Evolutionary conservation across 2,113 vertebrate species (phyloP).

Genomic region (Alethe castanea): DNA sequence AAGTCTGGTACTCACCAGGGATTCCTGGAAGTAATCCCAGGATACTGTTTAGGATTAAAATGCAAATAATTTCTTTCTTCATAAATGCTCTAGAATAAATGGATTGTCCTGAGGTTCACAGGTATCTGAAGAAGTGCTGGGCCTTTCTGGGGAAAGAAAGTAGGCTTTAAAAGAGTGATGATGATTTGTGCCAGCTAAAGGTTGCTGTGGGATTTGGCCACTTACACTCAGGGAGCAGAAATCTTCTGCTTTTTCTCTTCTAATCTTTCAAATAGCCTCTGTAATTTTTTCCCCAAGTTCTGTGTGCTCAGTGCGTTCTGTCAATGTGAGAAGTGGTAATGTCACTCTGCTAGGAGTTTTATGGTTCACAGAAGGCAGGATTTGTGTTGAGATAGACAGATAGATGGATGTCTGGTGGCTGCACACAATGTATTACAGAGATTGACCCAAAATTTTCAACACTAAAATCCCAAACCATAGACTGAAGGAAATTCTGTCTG

Average conservation of each 20-base stretch:
- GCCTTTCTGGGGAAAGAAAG: background rate
- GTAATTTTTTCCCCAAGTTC: conserved; percentile 34
- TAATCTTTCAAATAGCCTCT: conserved; percentile 22
- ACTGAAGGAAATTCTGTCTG: background rate
- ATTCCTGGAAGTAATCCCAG: background rate
- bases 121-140: background rate
- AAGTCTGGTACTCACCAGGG: background rate
- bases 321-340: conserved; percentile 34
- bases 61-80: background rate
- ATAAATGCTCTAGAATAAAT: background rate
- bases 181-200: background rate
- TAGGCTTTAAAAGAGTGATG: background rate
- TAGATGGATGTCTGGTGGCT: conserved; percentile 31
- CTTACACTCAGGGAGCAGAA: background rate
- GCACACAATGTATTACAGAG: background rate
- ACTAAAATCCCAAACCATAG: background rate
- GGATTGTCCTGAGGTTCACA: background rate
- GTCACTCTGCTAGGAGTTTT: conserved; percentile 37
- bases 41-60: background rate
- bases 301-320: conserved; percentile 17
- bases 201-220: background rate
- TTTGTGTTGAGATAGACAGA: conserved; percentile 58
- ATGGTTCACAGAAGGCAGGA: conserved; percentile 47
- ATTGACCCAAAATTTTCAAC: conserved; percentile 44
- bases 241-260: conserved; percentile 10